Base-by-base conservation (phyloP, 2,113 vertebrate species). In the Carlito syrichta region DNA sequence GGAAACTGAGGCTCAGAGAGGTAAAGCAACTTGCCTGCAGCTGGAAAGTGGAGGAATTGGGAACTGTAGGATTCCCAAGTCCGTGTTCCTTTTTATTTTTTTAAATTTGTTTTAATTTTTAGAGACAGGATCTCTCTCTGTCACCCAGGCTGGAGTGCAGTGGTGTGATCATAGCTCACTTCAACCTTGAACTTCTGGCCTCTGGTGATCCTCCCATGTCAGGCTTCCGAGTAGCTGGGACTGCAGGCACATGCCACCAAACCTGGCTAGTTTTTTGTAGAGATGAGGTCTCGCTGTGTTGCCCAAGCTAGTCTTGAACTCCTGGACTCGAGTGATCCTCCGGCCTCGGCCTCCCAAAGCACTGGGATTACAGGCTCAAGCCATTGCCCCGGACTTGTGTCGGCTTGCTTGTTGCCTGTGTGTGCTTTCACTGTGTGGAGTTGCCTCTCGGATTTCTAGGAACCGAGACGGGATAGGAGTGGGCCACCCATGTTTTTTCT, bases 1-100 rank as follows among this genome's bases (percentile, higher is more conserved):
- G 81, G 50, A 87, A 95, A 88, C 85, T 12, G n/a, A 91, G 83
- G 71, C 45, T 50, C 30, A 6, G 38, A 86, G 73, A 48, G 3
- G 35, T 17, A 14, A 43, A 82, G 62, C 74, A 25, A 10, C 69
- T 71, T 52, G 76, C 23, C n/a, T 60, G 27, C 38, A 73, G 86
- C 62, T 23, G 4, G 1, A 20, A 6, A 13, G 25, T 19, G 17
- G 11, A 25, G 45, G 60, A 60, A 8, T 1, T 19, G 40, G 52
- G 30, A 32, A 23, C 40, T 48, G 5, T 20, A 38, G 50, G 9
- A 12, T 3, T 8, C 30, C 77, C 23, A 4, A 45, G 56, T 13
- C 43, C 27, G 6, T 32, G 32, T 60, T 66, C 32, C 35, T 66
- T 66, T 66, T 66, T 35, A 8, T 35, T 66, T 66, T 66, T 66